Base-by-base conservation (phyloP, 1,140 invertebrate species). In the Penaeus vannamei region DNA sequence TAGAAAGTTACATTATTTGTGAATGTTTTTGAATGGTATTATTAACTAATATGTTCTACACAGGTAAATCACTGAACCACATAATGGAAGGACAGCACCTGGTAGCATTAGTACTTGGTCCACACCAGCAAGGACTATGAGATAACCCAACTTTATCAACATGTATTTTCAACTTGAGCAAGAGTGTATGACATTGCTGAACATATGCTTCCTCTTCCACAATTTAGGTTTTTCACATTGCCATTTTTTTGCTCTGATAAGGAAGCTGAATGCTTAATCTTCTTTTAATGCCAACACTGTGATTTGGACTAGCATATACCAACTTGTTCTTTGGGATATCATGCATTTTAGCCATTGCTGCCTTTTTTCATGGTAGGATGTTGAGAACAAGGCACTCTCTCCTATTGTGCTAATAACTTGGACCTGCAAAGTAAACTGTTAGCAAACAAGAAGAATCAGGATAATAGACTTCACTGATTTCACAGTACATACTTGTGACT, bases 11-110 rank as follows among this genome's bases (percentile, higher is more conserved):
- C 23, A 62, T 84, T 62, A 60, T 81, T 64, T 62, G 12, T 22
- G 22, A 23, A 64, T 91, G 77, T 61, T 42, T 84, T 22, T 90
- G 69, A 29, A 32, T 85, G 79, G 32, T 82, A 76, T 60, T 89
- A 69, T 88, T 80, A 90, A 83, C 91, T 76, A 79, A 19, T 83
- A 12, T 60, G 69, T 81, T n/a, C 59, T 66, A 92, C 92, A 23
- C 92, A 93, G 93, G 93, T 61, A 91, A 93, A 84, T 94, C 93
- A 14, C 90, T 94, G 60, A 93, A 93, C 76, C 92, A 93, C 91
- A 92, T 94, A 23, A 90, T 93, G 86, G 93, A 93, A 59, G 92
- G 92, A 36, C 92, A 93, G 69, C 92, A 93, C 76, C 93, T 93
- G 82, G 92, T 93, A 76, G 93, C 93, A 61, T 93, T 94, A 42